Evolutionary conservation across 2,113 vertebrate species (phyloP), one percentile per base, ranked within the genome.

Genomic region (Butorides virescens): DNA sequence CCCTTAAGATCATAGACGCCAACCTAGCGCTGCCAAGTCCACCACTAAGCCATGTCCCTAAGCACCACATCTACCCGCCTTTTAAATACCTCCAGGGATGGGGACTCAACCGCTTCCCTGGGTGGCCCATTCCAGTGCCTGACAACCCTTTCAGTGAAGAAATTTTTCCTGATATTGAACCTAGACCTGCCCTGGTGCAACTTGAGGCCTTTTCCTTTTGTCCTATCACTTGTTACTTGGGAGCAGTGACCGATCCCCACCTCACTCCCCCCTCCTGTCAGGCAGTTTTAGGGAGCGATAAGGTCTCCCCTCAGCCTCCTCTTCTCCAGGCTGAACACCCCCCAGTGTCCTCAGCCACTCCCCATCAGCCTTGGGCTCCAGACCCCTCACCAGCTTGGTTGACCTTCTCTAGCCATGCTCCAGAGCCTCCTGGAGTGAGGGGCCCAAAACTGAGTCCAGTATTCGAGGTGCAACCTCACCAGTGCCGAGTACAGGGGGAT

Each of bases 381-480:
- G 44, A 12, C 23, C 34, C 27, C 16, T 36, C 62, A 3, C 25
- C 68, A 74, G 29, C n/a, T 17, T 12, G 0, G 0, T 7, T 65
- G 42, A 8, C 10, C 37, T 66, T 37, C 32, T n/a, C 3, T 37
- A 50, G 34, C 50, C 32, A 4, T 1, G 0, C 13, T 37, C 36
- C 44, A 78, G 34, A 12, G 1, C 23, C 52, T 79, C 20, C 32
- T 39, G n/a, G 4, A 4, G 11, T 15, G n/a, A 53, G 39, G 25
- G 25, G 7, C 25, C 26, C 68, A 68, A 39, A 74, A 42, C 68
- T 15, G 16, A 30, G 20, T 11, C 1, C 19, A 12, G 32, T 0
- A 15, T 5, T 50, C 0, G 0, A 71, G 71, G 7, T 47, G 29
- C 1, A 0, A 8, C 22, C 47, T 87, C 62, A 37, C 13, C 36